Evolutionary conservation across 2,797 vertebrate species (phyloP), one percentile per base, ranked within the genome.

Genomic region (Lagorchestes hirsutus): DNA sequence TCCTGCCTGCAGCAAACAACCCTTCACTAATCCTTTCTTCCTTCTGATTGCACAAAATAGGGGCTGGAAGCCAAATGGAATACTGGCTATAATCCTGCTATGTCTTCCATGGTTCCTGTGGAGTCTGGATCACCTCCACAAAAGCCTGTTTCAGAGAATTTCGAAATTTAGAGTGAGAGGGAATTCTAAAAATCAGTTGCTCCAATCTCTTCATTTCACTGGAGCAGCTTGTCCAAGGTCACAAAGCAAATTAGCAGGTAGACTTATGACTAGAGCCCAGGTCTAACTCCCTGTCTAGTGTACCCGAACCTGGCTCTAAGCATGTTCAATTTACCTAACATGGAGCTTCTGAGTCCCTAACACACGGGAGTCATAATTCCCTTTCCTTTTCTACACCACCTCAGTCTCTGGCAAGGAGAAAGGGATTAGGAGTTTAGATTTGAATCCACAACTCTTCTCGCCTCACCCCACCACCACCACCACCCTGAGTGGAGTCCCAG

Each of bases 21-120:
- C 55, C 40, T 74, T 74, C 34, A 90, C 67, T 82, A 90, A 90
- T 90, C n/a, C 54, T 55, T 93, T 50, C 74, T 90, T 90, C 74
- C 28, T 52, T 55, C 13, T n/a, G 59, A 56, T 87, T 54, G 27
- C 96, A 92, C 58, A 96, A 82, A 90, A 90, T 92, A 91, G 18
- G n/a, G 97, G 92, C 91, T 18, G 0, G 93, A 55, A 54, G 54
- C 52, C 50, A 55, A 90, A n/a, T 74, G 93, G 74, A 90, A 12
- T 55, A 95, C 22, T 6, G 93, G 90, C 94, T 96, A 3, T 0
- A 92, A 92, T 96, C n/a, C 95, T 95, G 92, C 95, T 92, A 92
- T 92, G 92, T 55, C 29, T 91, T 91, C 90, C 90, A 55, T 91
- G 40, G 40, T 87, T 87, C 74, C 74, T 87, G 40, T 87, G 40